Evolutionary conservation across 2,797 vertebrate species (phyloP).

Genomic region (Enteromius paludinosus): DNA sequence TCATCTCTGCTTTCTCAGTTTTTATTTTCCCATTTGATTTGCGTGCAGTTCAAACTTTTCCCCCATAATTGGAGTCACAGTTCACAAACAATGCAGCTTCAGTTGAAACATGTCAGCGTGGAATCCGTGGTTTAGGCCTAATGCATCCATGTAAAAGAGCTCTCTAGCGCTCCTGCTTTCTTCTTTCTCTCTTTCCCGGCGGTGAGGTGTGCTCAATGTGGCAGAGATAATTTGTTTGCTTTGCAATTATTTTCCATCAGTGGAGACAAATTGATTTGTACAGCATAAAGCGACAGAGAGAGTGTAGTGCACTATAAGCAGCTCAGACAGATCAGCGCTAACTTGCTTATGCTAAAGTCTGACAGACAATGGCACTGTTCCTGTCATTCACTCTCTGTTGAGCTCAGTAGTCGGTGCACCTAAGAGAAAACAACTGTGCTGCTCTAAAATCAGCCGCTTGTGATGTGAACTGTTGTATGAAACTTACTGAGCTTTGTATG

Average conservation of each 20-base stretch:
- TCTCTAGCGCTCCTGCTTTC: slow-evolving; percentile 61
- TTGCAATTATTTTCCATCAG: slow-evolving; percentile 97
- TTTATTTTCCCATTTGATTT: slow-evolving; percentile 43
- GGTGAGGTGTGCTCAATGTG: slow-evolving; percentile 88
- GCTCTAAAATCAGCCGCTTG: slow-evolving; percentile 18
- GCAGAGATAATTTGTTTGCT: slow-evolving; percentile 95
- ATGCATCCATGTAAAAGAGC: slow-evolving; percentile 46
- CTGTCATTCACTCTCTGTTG: slow-evolving; percentile 50
- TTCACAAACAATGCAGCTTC: slow-evolving; percentile 6
- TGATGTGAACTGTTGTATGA: slow-evolving; percentile 10
- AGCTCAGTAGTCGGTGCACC: slow-evolving; percentile 18
- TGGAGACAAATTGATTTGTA: slow-evolving; percentile 95
- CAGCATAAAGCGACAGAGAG: slow-evolving; percentile 84
- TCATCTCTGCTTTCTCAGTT: slow-evolving; percentile 48
- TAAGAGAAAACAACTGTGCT: slow-evolving; percentile 25
- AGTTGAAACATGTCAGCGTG: slow-evolving; percentile 14
- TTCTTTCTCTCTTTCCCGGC: slow-evolving; percentile 79
- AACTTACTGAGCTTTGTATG: neutral
- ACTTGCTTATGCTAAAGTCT: slow-evolving; percentile 72
- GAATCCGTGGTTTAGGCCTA: slow-evolving; percentile 41
- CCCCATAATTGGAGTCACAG: neutral
- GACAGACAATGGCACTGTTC: slow-evolving; percentile 62
- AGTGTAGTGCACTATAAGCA: slow-evolving; percentile 61
- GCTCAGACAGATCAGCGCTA: slow-evolving; percentile 70
- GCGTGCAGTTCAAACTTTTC: slow-evolving; percentile 53